Conservation (phyloP, 2,113 vertebrate species). For the Pteronura brasiliensis region DNA sequence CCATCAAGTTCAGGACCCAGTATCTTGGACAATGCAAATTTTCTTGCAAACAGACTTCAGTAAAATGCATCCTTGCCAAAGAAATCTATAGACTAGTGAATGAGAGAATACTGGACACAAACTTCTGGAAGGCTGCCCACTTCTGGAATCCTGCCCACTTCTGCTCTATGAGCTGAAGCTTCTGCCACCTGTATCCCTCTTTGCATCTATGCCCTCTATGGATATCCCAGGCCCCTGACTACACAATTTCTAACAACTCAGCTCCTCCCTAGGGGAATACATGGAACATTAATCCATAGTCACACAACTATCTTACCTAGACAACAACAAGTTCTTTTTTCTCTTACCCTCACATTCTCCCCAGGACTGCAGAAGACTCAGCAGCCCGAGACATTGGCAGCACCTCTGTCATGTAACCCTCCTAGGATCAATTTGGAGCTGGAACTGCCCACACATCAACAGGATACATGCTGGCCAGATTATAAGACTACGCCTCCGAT, state of each 20-base stretch:
- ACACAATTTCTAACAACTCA: not conserved
- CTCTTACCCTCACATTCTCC: not conserved
- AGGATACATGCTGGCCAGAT: not conserved
- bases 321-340: not conserved
- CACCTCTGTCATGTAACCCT: not conserved
- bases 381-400: not conserved
- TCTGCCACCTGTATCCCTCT: constrained; percentile 37
- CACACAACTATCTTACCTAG: not conserved
- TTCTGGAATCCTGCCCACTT: constrained; percentile 46
- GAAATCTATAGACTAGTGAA: constrained; percentile 46
- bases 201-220: not conserved
- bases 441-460: not conserved
- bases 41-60: constrained; percentile 17
- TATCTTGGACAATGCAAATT: not conserved
- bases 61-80: constrained; percentile 31
- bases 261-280: not conserved
- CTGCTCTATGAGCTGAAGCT: not conserved
- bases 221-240: not conserved
- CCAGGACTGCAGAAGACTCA: not conserved
- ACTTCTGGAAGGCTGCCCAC: constrained; percentile 40
- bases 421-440: not conserved
- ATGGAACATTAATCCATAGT: not conserved
- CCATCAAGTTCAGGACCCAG: not conserved
- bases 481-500: not conserved
- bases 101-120: not conserved